Evolutionary conservation across 2,113 vertebrate species (phyloP), one percentile per base, ranked within the genome.

Genomic region (Oncorhynchus nerka): DNA sequence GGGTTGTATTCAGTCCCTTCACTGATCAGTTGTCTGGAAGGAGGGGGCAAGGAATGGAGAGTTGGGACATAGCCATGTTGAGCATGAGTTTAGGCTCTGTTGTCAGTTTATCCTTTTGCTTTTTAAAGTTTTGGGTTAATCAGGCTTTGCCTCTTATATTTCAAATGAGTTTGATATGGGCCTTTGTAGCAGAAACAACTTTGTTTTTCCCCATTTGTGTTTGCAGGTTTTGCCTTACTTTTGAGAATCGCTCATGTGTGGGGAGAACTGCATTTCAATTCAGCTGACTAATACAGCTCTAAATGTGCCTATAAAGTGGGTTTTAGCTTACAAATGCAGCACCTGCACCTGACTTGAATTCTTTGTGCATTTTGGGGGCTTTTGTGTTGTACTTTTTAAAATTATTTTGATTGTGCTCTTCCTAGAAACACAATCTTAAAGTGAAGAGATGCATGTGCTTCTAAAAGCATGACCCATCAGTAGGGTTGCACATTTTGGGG

Each of bases 401-500:
- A 8, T 81, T 70, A 1, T 34, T 34, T 86, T 87, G 85, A 88
- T 85, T 91, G 81, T 88, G 82, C 1, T 82, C 20, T 7, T 55
- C 20, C 34, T 15, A 1, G 51, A 75, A 70, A 0, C 75, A 81
- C 81, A 80, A 80, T 83, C 81, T 90, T 75, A 83, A 7, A 76
- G 12, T 55, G 51, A 34, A 55, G 12, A 55, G 49, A 75, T 90
- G 90, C 91, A 92, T 91, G 91, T 73, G 67, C 74, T 24, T 57
- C 30, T 85, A 13, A 88, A 84, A 80, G 91, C 90, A 91, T 91
- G 90, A 79, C 76, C 16, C 12, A 55, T 19, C 51, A 55, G 51
- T 26, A 68, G 34, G 34, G 34, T 34, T 34, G 6, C 34, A 34
- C 34, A 34, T 34, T 34, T 34, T 34, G 34, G 34, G 34, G 34